Evolutionary conservation across 1,140 invertebrate genomes (phyloP).

Genomic region (Holotrichia oblita): DNA sequence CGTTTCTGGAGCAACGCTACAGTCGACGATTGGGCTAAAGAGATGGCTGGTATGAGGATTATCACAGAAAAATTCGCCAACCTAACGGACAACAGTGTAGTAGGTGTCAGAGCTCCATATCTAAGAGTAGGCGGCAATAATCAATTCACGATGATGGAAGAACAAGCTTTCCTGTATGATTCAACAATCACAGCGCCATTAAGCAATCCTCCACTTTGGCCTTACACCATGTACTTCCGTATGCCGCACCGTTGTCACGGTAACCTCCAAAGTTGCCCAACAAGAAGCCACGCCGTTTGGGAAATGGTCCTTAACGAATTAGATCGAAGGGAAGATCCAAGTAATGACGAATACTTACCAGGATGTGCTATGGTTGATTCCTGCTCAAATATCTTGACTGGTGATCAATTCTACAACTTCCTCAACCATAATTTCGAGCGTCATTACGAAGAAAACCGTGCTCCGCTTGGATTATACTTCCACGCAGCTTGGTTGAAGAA

Average conservation of each 20-base stretch:
- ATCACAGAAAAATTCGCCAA: slow-evolving; percentile 94
- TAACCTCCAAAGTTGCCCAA: slow-evolving; percentile 92
- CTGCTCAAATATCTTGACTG: slow-evolving; percentile 91
- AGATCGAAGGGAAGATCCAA: slow-evolving; percentile 90
- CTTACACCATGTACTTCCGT: slow-evolving; percentile 97
- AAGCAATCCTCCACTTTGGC: slow-evolving; percentile 93
- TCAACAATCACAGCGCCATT: slow-evolving; percentile 94
- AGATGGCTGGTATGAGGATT: slow-evolving; percentile 95
- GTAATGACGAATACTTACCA: slow-evolving; percentile 89
- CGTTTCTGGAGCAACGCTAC: slow-evolving; percentile 94
- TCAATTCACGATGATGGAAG: slow-evolving; percentile 98
- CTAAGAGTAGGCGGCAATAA: slow-evolving; percentile 94
- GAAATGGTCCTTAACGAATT: slow-evolving; percentile 98
- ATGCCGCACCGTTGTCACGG: slow-evolving; percentile 96
- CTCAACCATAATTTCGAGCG: slow-evolving; percentile 95
- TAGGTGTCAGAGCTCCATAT: slow-evolving; percentile 93
- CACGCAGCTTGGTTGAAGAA: slow-evolving; percentile 96
- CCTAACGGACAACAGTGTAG: slow-evolving; percentile 92
- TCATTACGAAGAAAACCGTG: slow-evolving; percentile 93
- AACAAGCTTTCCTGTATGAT: slow-evolving; percentile 95
- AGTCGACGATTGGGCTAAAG: slow-evolving; percentile 94
- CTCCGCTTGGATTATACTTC: slow-evolving; percentile 93
- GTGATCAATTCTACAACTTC: slow-evolving; percentile 96
- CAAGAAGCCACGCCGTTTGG: slow-evolving; percentile 92
- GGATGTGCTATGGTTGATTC: slow-evolving; percentile 97